Evolutionary conservation across 30 jellyfish, hydroid and myxozoan species (phyloP).

Genomic region (Mastigias papua): DNA sequence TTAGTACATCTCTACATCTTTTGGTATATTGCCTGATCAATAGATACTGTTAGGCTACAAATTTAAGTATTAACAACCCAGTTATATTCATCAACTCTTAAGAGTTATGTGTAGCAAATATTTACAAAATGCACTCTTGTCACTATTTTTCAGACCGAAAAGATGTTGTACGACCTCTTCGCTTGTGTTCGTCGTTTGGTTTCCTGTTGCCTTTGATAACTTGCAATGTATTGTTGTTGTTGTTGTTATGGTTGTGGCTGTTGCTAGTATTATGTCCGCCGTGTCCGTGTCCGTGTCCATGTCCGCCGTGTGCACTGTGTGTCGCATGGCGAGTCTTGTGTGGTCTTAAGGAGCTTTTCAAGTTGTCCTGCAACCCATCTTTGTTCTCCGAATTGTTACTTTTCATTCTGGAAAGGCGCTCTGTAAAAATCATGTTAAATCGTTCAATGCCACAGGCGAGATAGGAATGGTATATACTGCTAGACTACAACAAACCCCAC

Average conservation of each 20-base stretch:
- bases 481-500: no score
- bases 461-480: background rate
- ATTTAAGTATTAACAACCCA: no score
- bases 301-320: background rate
- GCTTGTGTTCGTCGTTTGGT: background rate
- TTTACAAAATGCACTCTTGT: no score
- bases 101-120: background rate
- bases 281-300: no score
- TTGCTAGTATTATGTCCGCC: background rate
- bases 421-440: background rate
- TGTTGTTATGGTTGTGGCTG: background rate
- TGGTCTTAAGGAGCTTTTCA: background rate
- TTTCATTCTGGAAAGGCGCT: background rate
- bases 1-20: no score
- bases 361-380: background rate
- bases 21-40: no score
- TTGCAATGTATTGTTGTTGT: background rate
- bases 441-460: background rate
- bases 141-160: background rate
- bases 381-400: background rate
- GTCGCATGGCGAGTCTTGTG: background rate
- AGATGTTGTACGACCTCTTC: background rate
- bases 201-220: background rate
- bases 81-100: background rate
- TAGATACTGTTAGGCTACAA: no score